Conservation (phyloP, 2,797 vertebrate genomes). For the Darevskia nairensis region DNA sequence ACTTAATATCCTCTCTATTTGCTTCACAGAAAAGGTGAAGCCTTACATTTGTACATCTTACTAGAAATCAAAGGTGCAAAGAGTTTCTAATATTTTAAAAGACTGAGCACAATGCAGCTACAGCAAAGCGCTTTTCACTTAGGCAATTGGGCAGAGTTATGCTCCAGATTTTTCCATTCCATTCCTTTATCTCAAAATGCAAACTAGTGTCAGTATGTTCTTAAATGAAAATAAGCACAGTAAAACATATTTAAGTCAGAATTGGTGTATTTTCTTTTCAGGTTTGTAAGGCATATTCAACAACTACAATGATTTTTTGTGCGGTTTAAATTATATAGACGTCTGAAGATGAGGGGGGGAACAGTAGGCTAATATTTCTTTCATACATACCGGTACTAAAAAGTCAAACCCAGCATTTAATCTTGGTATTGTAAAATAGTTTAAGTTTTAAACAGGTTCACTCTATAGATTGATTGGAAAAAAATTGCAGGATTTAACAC, state of each 20-base stretch:
- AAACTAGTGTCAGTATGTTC: background rate
- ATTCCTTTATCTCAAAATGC: slow-evolving; percentile 13
- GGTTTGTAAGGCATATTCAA: slow-evolving; percentile 71
- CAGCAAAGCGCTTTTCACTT: background rate
- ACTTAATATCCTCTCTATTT: background rate
- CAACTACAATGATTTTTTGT: slow-evolving; percentile 51
- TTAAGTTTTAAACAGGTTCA: slow-evolving; percentile 8
- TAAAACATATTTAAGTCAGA: slow-evolving; percentile 40
- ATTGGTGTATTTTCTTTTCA: slow-evolving; percentile 63
- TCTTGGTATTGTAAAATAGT: background rate
- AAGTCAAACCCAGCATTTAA: slow-evolving; percentile 21
- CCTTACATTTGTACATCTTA: background rate
- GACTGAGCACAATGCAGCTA: background rate
- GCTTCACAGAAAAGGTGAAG: background rate
- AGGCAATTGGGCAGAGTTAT: background rate
- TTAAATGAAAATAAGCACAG: slow-evolving; percentile 50
- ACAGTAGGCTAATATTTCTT: slow-evolving; percentile 27
- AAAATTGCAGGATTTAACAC: background rate
- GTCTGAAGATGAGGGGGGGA: slow-evolving; percentile 36
- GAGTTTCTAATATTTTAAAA: background rate
- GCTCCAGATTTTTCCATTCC: background rate
- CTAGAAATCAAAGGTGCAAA: background rate
- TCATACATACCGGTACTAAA: slow-evolving; percentile 32
- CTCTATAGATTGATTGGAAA: background rate
- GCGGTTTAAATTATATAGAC: slow-evolving; percentile 4